Evolutionary conservation across 2,888 invertebrate species (phyloP).

Genomic region (Pristionchus entomophagus): DNA sequence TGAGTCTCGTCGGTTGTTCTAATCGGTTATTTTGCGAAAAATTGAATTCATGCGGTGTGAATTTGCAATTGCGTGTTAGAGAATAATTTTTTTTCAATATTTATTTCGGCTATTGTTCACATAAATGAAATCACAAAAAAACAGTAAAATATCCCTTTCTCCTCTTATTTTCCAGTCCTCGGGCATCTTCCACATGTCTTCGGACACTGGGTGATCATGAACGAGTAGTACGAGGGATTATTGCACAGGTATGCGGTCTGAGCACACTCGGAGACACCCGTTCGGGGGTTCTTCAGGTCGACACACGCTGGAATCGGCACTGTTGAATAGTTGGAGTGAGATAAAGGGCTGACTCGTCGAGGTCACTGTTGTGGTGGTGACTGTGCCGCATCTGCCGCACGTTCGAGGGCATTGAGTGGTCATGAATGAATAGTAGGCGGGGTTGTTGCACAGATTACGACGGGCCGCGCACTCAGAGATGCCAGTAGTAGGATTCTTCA

Average conservation of each 20-base stretch:
- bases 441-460: slow-evolving; percentile 26
- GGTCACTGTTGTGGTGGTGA: no score
- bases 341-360: no score
- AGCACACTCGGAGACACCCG: slow-evolving; percentile 13
- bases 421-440: slow-evolving; percentile 24
- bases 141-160: not conserved
- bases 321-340: not conserved
- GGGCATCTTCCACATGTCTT: no score
- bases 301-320: not conserved
- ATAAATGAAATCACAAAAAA: not conserved
- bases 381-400: slow-evolving; percentile 12
- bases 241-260: not conserved
- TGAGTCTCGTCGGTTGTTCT: no score
- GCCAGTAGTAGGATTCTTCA: not conserved
- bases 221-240: not conserved
- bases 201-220: slow-evolving; percentile 20
- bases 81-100: not conserved
- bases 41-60: no score
- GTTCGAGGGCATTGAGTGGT: slow-evolving; percentile 32
- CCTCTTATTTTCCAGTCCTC: slow-evolving; percentile 1
- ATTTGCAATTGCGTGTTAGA: no score
- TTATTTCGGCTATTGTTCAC: not conserved
- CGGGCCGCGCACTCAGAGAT: slow-evolving; percentile 16
- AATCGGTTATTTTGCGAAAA: no score
- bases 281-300: not conserved